Evolutionary conservation across 2,888 invertebrate genomes (phyloP).

Genomic region (Melinaea menophilus): DNA sequence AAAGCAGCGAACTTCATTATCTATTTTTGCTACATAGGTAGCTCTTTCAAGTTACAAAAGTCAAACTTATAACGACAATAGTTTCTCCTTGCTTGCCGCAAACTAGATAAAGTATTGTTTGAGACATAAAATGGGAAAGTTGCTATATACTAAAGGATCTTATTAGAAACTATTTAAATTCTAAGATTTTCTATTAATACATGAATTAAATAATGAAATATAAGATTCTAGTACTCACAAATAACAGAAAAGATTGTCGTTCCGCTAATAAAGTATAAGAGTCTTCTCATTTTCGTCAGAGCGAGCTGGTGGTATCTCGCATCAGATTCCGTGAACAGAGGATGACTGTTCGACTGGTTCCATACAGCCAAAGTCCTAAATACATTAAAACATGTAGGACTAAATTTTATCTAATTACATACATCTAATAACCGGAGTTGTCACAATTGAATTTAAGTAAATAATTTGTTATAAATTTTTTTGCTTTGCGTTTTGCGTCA

Average conservation of each 20-base stretch:
- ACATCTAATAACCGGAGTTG: too few relatives aligned
- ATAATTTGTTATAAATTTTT: too few relatives aligned
- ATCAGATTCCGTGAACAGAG: constrained; percentile 90
- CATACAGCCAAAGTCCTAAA: constrained; percentile 85
- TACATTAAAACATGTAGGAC: neutral
- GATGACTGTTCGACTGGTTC: constrained; percentile 91
- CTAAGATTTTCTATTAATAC: neutral
- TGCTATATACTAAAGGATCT: too few relatives aligned
- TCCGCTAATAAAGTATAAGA: constrained; percentile 81
- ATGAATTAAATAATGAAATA: neutral
- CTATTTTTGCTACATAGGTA: constrained; percentile 1
- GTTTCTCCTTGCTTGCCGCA: neutral
- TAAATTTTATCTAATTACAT: too few relatives aligned
- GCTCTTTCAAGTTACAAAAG: neutral
- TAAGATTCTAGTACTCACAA: constrained; percentile 63
- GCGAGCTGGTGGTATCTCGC: constrained; percentile 86
- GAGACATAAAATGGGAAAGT: neutral
- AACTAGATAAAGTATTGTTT: neutral
- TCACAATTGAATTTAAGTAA: too few relatives aligned
- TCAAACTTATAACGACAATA: neutral
- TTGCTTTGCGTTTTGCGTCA: too few relatives aligned
- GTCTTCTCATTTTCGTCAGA: constrained; percentile 84
- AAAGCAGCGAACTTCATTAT: neutral
- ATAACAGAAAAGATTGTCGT: constrained; percentile 80
- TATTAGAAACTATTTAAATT: too few relatives aligned